A percentile compares a stretch with the other conserved stretches of the same genome.
phyloP scores from a whole-genome alignment of 1,140 invertebrate genomes.

The Carposina sasakii region DNA sequence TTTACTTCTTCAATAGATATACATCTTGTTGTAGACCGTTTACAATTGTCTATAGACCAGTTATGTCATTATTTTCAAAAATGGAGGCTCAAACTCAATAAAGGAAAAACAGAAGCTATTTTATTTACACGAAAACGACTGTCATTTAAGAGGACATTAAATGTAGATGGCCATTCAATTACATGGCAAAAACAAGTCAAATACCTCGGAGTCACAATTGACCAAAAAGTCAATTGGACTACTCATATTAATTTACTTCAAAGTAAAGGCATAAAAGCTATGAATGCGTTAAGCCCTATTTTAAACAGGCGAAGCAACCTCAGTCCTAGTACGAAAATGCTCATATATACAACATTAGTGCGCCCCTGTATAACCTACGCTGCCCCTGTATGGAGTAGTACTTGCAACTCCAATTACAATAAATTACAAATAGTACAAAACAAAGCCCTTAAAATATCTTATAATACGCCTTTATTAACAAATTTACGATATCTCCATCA shows the following conservation, averaged over 20 bases:
- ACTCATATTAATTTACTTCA: background rate
- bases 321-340: background rate
- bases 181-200: background rate
- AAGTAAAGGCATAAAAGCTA: background rate
- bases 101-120: slow-evolving; percentile 1
- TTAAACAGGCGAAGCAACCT: background rate
- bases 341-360: background rate
- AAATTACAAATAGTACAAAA: slow-evolving; percentile 4
- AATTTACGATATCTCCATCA: background rate
- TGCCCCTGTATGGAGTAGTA: slow-evolving; percentile 1
- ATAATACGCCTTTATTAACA: background rate
- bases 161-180: background rate
- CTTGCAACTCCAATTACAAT: background rate
- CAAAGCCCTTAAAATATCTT: slow-evolving; percentile 3
- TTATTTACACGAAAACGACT: background rate
- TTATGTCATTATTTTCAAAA: background rate
- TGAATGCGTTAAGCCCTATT: background rate
- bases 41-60: background rate
- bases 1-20: background rate
- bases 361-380: slow-evolving; percentile 2
- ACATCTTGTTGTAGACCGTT: background rate
- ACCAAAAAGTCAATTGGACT: slow-evolving; percentile 1
- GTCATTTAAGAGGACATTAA: background rate
- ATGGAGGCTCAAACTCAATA: background rate
- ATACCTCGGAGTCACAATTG: background rate